Percentiles rank a stretch among this genome's conserved stretches.
Evolutionary conservation across 2,888 invertebrate genomes (phyloP).

Genomic region (Drosophila subsilvestris): DNA sequence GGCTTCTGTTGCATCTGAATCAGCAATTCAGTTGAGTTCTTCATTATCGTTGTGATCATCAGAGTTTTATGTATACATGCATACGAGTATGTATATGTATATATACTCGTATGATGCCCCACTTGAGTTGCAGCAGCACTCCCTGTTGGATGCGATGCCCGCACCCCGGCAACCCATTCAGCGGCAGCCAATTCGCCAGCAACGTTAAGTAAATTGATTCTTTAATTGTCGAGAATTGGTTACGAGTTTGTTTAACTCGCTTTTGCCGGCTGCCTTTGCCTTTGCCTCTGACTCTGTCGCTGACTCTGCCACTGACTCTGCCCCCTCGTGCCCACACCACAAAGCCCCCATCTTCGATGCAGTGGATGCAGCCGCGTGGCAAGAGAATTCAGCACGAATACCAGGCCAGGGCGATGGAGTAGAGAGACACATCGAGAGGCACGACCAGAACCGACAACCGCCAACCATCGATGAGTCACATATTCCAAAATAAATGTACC

Average conservation of each 20-base stretch:
- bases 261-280: slow-evolving; percentile 46
- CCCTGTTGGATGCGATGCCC: slow-evolving; percentile 36
- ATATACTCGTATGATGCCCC: slow-evolving; percentile 26
- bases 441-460: slow-evolving; percentile 6
- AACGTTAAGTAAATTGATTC: slow-evolving; percentile 77
- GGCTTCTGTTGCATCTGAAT: slow-evolving; percentile 58
- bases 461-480: slow-evolving; percentile 56
- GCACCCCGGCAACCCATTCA: slow-evolving; percentile 45
- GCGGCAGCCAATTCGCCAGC: slow-evolving; percentile 68
- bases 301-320: slow-evolving; percentile 12
- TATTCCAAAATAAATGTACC: slow-evolving; percentile 66
- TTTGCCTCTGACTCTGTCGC: slow-evolving; percentile 13
- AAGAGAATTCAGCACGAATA: slow-evolving; percentile 20
- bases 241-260: slow-evolving; percentile 77
- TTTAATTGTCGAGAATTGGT: slow-evolving; percentile 77
- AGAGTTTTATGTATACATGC: slow-evolving; percentile 60
- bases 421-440: neutral
- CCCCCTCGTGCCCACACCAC: slow-evolving; percentile 47
- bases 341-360: slow-evolving; percentile 61
- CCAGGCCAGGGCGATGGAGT: slow-evolving; percentile 29
- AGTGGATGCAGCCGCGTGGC: slow-evolving; percentile 28
- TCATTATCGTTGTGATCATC: slow-evolving; percentile 70
- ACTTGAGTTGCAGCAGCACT: slow-evolving; percentile 39
- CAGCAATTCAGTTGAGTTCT: slow-evolving; percentile 50
- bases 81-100: slow-evolving; percentile 34